Base-by-base conservation (phyloP, 2,113 vertebrate species). In the Percina caprodes region DNA sequence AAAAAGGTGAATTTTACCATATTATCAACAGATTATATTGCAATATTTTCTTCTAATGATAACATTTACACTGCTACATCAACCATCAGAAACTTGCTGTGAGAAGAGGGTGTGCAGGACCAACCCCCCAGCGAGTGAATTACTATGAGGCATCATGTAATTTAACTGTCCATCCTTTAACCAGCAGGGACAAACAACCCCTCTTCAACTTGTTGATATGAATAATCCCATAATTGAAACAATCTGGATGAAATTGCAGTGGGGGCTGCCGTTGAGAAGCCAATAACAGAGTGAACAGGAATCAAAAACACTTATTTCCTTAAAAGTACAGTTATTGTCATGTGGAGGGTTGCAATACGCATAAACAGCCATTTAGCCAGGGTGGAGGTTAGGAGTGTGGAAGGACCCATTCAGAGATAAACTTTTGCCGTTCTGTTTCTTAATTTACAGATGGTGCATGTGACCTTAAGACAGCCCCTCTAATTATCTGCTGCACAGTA, bases 141-240 rank as follows among this genome's bases (percentile, higher is more conserved):
- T 58, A 39, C 23, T 52, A 19, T 39, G 72, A 88, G 56, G 72
- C 66, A 39, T 10, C 13, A 3, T 88, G 79, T 82, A 82, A 82
- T 88, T 88, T 82, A 82, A 76, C 74, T 52, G 80, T 74, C 83
- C 86, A n/a, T 85, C 85, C 66, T 87, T 61, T 74, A 79, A 87
- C 46, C 79, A 74, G 87, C 63, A 69, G 66, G 21, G 70, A 89
- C 77, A 78, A 75, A 82, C 89, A 91, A 88, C 81, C 91, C 69
- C 80, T 89, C 81, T 78, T 86, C 55, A 74, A 72, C 68, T 83
- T 90, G 86, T 88, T 91, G 79, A 93, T 86, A 91, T 87, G 58
- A 86, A 92, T 88, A 92, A 94, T 93, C 93, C 88, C 79, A 83
- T 94, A 93, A 94, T 90, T 94, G 91, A 84, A 93, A 88, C 88